Evolutionary conservation across 2,797 vertebrate species (phyloP), one percentile per base, ranked within the genome.

Genomic region (Natrix natrix): DNA sequence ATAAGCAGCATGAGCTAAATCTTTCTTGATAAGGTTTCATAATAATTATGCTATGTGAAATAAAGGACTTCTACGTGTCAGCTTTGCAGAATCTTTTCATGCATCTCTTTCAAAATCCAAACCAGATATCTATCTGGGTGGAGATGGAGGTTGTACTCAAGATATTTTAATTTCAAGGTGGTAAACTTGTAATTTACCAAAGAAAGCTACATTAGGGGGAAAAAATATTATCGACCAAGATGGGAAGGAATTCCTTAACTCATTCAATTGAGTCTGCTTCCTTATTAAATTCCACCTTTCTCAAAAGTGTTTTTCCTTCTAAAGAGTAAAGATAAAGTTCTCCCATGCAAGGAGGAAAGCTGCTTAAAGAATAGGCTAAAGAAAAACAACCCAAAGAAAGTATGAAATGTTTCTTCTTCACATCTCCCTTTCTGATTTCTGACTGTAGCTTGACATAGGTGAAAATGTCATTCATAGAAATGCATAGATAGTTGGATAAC

Each of bases 1-100:
- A 92, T 94, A 97, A 97, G 95, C 95, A 95, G 86, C 86, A 95
- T 60, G 94, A 92, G 54, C 90, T 96, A 96, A 93, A 91, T 94
- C 93, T 95, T 93, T 91, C 90, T 95, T 88, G 87, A 89, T 95
- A 89, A 96, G 60, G 28, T 95, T 95, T 92, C 13, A 32, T 92
- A 94, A 93, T 63, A 90, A 93, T 48, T 43, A 95, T 55, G 60
- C 0, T 5, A 93, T 55, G 93, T 37, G 90, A 93, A 83, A 94
- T 78, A 94, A 92, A 94, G 13, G 52, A 88, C 17, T 91, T 95
- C 55, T 63, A 55, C 52, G 0, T 1, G 0, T 48, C 89, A 90
- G 88, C 91, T 92, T 95, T 92, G 55, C 24, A 87, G 8, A 94
- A 94, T 91, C 87, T 93, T 96, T 92, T 87, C 4, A 86, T 22